Conservation (phyloP, 2,113 vertebrate species). For the Hemiprocne comata region DNA sequence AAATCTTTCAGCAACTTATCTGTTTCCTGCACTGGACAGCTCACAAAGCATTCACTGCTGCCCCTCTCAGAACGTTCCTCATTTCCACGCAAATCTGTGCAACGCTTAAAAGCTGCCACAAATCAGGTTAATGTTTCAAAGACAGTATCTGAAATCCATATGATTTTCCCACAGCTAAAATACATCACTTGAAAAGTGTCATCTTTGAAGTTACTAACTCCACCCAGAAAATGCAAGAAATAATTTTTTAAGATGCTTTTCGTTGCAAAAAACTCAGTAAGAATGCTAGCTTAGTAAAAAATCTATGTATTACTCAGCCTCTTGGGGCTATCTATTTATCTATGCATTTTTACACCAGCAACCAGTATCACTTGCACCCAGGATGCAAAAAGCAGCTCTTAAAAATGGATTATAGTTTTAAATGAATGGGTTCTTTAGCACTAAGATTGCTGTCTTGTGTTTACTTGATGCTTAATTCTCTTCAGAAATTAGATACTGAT, state of each 20-base stretch:
- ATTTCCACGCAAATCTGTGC: not conserved
- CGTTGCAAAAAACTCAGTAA: not conserved
- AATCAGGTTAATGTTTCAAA: not conserved
- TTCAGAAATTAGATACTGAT: conserved; percentile 10
- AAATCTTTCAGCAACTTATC: not conserved
- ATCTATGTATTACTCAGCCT: not conserved
- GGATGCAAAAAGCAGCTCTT: not conserved
- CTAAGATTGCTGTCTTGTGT: not conserved
- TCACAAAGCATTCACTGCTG: not conserved
- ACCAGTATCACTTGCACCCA: not conserved
- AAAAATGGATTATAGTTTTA: not conserved
- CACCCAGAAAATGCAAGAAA: not conserved
- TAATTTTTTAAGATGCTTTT: not conserved
- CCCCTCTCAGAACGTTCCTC: not conserved
- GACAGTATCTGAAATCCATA: not conserved
- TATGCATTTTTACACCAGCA: not conserved
- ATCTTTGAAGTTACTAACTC: not conserved
- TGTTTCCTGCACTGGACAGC: not conserved
- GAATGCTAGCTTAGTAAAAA: not conserved
- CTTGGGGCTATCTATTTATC: not conserved
- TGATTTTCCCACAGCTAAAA: not conserved
- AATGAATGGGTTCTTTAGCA: conserved; percentile 28
- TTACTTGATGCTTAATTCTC: conserved; percentile 22
- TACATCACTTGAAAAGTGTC: not conserved
- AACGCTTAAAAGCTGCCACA: not conserved